Percentiles rank a stretch among this genome's conserved stretches.
phyloP scores from a whole-genome alignment of 2,797 vertebrate genomes.

The Catamblyrhynchus diadema region DNA sequence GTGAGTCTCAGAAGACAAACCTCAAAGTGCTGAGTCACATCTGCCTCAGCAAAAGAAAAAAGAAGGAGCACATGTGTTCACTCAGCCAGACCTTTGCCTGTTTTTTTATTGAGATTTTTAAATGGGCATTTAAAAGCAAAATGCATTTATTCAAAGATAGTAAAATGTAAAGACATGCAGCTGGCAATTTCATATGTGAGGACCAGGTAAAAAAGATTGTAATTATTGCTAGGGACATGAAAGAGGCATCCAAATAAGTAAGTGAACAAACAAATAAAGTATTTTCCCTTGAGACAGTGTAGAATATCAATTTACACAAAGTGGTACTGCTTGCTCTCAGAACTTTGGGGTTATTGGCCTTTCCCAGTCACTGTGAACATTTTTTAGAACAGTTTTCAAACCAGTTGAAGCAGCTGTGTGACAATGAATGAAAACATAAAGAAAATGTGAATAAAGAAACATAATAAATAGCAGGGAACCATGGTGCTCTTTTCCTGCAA shows the following conservation, averaged over 20 bases:
- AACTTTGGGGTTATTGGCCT: background rate
- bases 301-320: background rate
- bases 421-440: background rate
- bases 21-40: constrained; percentile 66
- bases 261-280: background rate
- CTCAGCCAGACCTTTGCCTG: background rate
- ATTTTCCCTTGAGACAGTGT: background rate
- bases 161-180: background rate
- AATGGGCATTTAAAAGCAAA: constrained; percentile 46
- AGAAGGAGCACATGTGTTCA: background rate
- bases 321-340: background rate
- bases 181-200: background rate
- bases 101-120: constrained; percentile 17
- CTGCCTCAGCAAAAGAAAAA: constrained; percentile 24
- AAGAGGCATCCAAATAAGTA: background rate
- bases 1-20: background rate
- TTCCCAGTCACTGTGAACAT: background rate
- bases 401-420: accelerated
- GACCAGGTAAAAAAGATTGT: background rate
- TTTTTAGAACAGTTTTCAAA: background rate
- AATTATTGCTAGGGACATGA: background rate
- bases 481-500: too few relatives aligned
- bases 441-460: background rate
- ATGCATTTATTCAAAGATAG: background rate
- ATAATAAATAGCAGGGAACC: background rate